Conservation (phyloP, 2,113 vertebrate species). For the Charadrius vociferus region DNA sequence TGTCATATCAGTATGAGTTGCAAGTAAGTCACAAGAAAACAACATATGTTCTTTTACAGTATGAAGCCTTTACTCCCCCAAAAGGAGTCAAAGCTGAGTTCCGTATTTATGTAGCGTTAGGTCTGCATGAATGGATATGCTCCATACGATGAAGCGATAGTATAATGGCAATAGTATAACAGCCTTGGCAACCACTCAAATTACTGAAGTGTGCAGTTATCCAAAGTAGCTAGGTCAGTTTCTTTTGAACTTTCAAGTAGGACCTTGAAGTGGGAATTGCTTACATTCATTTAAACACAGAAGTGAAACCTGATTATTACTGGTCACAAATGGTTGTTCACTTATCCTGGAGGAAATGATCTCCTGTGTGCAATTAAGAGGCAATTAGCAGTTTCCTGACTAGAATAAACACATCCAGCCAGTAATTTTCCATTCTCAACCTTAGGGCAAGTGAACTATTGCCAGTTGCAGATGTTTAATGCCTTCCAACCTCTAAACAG, state of each 20-base stretch:
- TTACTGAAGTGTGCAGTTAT: background rate
- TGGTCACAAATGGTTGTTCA: background rate
- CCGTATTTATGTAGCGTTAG: background rate
- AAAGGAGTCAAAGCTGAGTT: background rate
- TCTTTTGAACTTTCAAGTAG: background rate
- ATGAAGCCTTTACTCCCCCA: background rate
- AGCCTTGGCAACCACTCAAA: background rate
- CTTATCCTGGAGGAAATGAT: background rate
- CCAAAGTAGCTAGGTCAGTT: background rate
- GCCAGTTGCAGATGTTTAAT: background rate
- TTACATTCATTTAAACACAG: background rate
- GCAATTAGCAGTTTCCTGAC: background rate
- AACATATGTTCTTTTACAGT: background rate
- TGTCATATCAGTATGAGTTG: background rate
- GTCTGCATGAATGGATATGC: background rate
- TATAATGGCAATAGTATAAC: background rate
- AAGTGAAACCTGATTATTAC: background rate
- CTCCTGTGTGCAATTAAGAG: background rate
- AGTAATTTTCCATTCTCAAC: background rate
- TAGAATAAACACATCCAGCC: background rate
- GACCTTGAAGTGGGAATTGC: background rate
- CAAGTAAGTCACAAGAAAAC: background rate
- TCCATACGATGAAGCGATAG: accelerated
- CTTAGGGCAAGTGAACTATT: background rate
- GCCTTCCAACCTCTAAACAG: background rate